Evolutionary conservation across 2,797 vertebrate species (phyloP).

Genomic region (Mallotus villosus): DNA sequence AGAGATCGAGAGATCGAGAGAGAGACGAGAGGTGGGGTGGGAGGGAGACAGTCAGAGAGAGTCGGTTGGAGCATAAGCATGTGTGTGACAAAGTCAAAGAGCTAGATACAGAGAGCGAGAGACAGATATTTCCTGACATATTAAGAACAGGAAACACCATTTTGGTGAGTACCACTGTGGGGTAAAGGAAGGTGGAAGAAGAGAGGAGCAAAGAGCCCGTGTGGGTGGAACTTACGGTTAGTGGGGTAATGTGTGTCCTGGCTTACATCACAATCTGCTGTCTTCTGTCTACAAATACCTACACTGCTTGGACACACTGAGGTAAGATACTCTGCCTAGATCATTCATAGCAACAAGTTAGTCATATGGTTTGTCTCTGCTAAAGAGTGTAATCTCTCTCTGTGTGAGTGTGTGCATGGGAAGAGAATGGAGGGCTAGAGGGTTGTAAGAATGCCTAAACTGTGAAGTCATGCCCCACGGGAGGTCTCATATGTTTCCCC

Average conservation of each 20-base stretch:
- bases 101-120: too few species aligned
- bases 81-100: too few species aligned
- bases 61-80: not conserved
- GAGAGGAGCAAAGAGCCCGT: not conserved
- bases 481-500: conserved; percentile 46
- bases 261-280: conserved; percentile 33
- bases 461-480: conserved; percentile 46
- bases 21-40: not conserved
- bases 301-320: conserved; percentile 25
- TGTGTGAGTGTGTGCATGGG: not conserved
- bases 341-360: too few species aligned
- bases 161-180: too few species aligned
- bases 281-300: conserved; percentile 16
- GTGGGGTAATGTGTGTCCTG: conserved; percentile 14
- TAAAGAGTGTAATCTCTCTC: not conserved
- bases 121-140: too few species aligned
- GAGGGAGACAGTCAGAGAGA: too few species aligned
- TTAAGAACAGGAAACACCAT: too few species aligned
- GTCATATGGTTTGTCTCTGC: not conserved
- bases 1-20: not conserved
- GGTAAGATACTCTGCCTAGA: conserved; percentile 49
- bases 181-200: not conserved
- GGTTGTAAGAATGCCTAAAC: conserved; percentile 31
- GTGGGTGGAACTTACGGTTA: not conserved
- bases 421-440: too few species aligned